A percentile compares a stretch with the other conserved stretches of the same genome.
Evolutionary conservation across 1,140 invertebrate genomes (phyloP).

Genomic region (Saccostrea cuccullata): DNA sequence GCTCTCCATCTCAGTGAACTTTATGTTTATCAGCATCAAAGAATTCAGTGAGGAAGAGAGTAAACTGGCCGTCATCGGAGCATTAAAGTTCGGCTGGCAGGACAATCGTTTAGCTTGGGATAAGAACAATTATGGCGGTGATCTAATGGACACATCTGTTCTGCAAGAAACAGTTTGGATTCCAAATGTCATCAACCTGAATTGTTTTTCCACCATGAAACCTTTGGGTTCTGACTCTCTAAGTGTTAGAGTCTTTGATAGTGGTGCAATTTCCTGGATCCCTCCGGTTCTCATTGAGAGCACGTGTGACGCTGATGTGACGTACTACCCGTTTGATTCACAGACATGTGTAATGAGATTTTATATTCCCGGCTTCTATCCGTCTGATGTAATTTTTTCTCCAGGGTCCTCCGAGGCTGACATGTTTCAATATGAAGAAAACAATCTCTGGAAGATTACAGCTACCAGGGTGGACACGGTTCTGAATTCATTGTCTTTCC

Average conservation of each 20-base stretch:
- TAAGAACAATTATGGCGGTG: background rate
- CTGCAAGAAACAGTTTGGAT: conserved; percentile 35
- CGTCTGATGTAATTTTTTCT: conserved; percentile 77
- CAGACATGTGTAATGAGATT: conserved; percentile 82
- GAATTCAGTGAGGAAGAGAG: conserved; percentile 21
- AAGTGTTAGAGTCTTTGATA: background rate
- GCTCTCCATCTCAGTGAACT: background rate
- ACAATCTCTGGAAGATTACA: conserved; percentile 80
- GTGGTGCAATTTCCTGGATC: conserved; percentile 41
- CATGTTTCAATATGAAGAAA: conserved; percentile 80
- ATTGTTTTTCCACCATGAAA: conserved; percentile 27
- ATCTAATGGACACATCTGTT: background rate
- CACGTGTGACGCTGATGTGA: conserved; percentile 93
- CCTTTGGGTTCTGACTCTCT: background rate
- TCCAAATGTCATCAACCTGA: conserved; percentile 5
- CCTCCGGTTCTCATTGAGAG: conserved; percentile 45
- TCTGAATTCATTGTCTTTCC: background rate
- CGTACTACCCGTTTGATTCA: conserved; percentile 86
- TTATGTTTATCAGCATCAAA: conserved; percentile 9
- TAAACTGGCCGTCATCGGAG: conserved; percentile 25
- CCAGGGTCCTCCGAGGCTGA: conserved; percentile 79
- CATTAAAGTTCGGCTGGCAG: background rate
- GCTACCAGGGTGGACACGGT: background rate
- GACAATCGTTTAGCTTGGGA: conserved; percentile 40
- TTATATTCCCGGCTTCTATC: conserved; percentile 60